These are phyloP conservation scores for Salvator merianae DNA, from an alignment of 2,113 vertebrate species.

Conservation along the genomic window DNA sequence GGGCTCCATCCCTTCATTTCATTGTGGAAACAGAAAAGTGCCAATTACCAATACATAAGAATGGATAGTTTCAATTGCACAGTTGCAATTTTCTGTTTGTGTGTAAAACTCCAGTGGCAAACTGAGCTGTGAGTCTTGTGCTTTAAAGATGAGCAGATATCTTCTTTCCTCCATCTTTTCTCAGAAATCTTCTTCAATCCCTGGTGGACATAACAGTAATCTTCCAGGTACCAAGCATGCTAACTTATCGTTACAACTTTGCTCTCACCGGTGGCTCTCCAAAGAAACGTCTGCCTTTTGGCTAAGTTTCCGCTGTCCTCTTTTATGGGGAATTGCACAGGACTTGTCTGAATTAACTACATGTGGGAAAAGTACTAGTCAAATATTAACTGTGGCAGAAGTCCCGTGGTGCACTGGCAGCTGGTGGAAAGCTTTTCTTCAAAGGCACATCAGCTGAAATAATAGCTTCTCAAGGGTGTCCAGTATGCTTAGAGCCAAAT, in stretches of 20 bases:
- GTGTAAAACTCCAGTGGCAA: no score
- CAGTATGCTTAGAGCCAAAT: no score
- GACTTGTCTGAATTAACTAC: constrained; percentile 52
- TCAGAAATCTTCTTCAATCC: no score
- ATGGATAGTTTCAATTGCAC: no score
- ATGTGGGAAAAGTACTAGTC: background rate
- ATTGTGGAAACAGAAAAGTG: no score
- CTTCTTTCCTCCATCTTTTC: background rate
- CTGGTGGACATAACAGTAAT: background rate
- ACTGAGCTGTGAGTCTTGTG: no score
- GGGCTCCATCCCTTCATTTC: no score
- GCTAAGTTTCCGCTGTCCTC: constrained; percentile 43
- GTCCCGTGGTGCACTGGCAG: background rate
- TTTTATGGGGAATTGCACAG: constrained; percentile 14
- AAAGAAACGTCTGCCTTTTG: constrained; percentile 43
- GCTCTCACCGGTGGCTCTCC: background rate
- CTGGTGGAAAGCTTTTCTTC: background rate
- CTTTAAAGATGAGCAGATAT: no score
- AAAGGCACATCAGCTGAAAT: no score
- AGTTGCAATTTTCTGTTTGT: no score
- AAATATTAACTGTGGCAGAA: background rate
- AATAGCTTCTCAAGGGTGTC: no score
- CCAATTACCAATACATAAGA: no score
- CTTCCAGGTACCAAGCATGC: rapidly evolving
- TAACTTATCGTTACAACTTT: rapidly evolving